Conservation (phyloP, 2,797 vertebrate species). For the Lindbergichthys nudifrons region DNA sequence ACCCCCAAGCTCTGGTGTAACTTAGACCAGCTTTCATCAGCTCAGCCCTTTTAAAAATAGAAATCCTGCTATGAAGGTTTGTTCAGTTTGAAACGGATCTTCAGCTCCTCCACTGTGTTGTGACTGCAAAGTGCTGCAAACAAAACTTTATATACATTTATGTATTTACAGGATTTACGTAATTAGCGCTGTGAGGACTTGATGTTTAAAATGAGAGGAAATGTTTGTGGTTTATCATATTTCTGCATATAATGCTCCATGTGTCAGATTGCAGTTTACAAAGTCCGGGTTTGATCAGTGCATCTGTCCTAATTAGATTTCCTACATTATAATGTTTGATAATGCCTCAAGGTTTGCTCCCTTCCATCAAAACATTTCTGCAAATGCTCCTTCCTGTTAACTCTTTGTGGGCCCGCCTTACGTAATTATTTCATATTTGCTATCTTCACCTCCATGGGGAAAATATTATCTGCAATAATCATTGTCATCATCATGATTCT, state of each 20-base stretch:
- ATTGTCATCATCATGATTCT: constrained; percentile 82
- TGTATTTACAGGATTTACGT: constrained; percentile 36
- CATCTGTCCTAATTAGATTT: constrained; percentile 81
- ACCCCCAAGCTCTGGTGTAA: constrained; percentile 67
- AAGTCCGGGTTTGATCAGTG: constrained; percentile 72
- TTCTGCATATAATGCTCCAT: constrained; percentile 36
- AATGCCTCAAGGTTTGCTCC: constrained; percentile 67
- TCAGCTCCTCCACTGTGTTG: constrained; percentile 43
- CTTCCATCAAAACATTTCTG: constrained; percentile 73
- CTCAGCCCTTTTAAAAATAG: constrained; percentile 72
- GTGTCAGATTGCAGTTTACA: constrained; percentile 61
- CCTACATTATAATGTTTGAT: constrained; percentile 79
- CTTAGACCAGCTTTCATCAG: constrained; percentile 76
- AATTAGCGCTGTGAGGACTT: constrained; percentile 25
- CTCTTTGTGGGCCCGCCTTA: constrained; percentile 63
- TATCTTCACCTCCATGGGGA: constrained; percentile 77
- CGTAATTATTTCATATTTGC: constrained; percentile 79
- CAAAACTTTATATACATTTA: constrained; percentile 33
- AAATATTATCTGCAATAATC: constrained; percentile 84
- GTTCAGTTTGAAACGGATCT: constrained; percentile 69
- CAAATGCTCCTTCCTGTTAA: constrained; percentile 70
- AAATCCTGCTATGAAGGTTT: constrained; percentile 62
- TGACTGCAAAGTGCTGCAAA: constrained; percentile 38
- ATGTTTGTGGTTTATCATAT: constrained; percentile 40
- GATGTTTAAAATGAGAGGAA: constrained; percentile 32